Evolutionary conservation across 2,797 vertebrate genomes (phyloP), one percentile per base, ranked within the genome.

Genomic region (Pteronotus mesoamericanus): DNA sequence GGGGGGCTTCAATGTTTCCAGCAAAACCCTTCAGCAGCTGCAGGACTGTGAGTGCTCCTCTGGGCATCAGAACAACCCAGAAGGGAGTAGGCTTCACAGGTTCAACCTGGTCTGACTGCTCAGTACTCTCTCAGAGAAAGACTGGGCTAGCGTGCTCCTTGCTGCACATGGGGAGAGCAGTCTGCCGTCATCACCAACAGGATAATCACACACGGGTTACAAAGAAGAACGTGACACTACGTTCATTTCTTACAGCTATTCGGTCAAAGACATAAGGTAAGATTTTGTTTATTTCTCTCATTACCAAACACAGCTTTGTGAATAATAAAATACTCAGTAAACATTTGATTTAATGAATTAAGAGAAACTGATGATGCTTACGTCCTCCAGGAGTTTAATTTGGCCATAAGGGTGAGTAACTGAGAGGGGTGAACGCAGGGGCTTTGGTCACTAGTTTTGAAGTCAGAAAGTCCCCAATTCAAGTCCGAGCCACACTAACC

Each of bases 221-320:
- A 79, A 57, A 55, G 55, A 86, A 82, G 72, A 89, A 86, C 37
- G 34, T 8, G 15, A 21, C 5, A 24, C 46, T 59, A 10, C 24
- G 26, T 19, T 59, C 72, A 39, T 39, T 69, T 61, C 15, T 59
- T 61, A 82, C 4, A 69, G 59, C 51, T 83, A 32, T n/a, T 69
- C 68, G 18, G 21, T 84, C 37, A 90, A 69, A 71, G 77, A 6
- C 32, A 82, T 42, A 34, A 96, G 91, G 48, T 57, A 92, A 39
- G 59, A 37, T 84, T 42, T 82, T 80, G 90, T n/a, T 91, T 83
- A 83, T 83, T 77, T 93, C 12, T 80, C 83, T 93, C 29, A 94
- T 84, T 90, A 94, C 29, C 77, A 88, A 88, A 39, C 71, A 90
- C 46, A 9, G 59, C 29, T 64, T 85, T 64, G 15, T 90, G 93